A percentile compares a stretch with the other conserved stretches of the same genome.
Conservation (phyloP, 2,113 vertebrate genomes). For the Agapornis roseicollis region DNA sequence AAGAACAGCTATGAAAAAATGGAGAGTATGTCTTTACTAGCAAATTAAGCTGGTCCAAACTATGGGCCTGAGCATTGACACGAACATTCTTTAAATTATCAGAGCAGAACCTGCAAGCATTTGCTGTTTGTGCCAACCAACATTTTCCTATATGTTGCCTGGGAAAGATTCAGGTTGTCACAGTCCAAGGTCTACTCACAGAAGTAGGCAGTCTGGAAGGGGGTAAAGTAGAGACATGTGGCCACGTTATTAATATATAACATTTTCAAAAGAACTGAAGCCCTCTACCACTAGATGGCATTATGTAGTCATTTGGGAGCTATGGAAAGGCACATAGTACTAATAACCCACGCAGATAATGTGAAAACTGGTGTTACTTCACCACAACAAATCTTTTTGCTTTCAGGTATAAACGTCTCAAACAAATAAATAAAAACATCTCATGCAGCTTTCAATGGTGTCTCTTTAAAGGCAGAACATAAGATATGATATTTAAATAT, state of each 20-base stretch:
- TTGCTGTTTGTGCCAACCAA: background rate
- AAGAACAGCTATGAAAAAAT: background rate
- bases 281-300: constrained; percentile 47
- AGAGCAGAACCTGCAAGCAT: background rate
- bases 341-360: background rate
- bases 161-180: background rate
- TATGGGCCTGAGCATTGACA: background rate
- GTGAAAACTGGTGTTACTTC: background rate
- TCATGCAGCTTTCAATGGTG: background rate
- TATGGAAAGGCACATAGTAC: background rate
- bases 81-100: background rate
- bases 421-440: background rate
- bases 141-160: background rate
- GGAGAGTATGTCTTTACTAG: background rate
- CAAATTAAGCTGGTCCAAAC: background rate
- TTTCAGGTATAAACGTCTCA: background rate
- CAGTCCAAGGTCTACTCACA: background rate
- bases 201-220: background rate
- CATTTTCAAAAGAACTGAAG: background rate
- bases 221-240: background rate
- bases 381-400: background rate
- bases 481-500: background rate
- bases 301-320: background rate
- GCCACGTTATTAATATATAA: background rate
- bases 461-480: background rate